phyloP scores from a whole-genome alignment of 2,888 invertebrate species.

The Notocelia uddmanniana region DNA sequence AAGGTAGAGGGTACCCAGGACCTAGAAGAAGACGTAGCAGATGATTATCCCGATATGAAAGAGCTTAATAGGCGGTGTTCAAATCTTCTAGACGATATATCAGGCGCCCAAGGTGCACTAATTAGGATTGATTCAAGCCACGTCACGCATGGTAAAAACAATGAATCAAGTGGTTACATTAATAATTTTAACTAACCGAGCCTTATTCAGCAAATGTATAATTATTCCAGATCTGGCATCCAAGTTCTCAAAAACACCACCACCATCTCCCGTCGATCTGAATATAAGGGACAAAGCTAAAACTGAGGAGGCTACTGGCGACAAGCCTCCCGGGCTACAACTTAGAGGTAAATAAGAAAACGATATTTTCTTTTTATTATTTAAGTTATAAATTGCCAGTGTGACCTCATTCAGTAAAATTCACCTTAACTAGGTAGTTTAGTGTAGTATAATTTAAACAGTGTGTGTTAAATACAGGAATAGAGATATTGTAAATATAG shows the following conservation, averaged over 20 bases:
- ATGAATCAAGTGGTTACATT: background rate
- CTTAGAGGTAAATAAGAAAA: conserved; percentile 69
- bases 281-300: conserved; percentile 82
- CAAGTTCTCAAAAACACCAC: conserved; percentile 89
- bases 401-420: too few species aligned
- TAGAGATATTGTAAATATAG: too few species aligned
- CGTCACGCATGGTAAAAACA: conserved; percentile 75
- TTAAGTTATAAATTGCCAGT: too few species aligned
- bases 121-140: conserved; percentile 81
- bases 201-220: conserved; percentile 19
- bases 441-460: too few species aligned
- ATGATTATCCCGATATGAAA: conserved; percentile 76
- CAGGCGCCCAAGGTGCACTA: conserved; percentile 73
- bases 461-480: too few species aligned
- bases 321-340: conserved; percentile 78
- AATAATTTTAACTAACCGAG: background rate
- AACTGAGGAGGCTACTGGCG: conserved; percentile 68
- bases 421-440: too few species aligned
- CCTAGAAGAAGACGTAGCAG: conserved; percentile 55
- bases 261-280: conserved; percentile 90
- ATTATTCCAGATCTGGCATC: conserved; percentile 86
- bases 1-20: conserved; percentile 48
- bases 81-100: conserved; percentile 81
- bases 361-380: too few species aligned
- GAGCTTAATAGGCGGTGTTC: conserved; percentile 83